Evolutionary conservation across 2,797 vertebrate species (phyloP), one percentile per base, ranked within the genome.

Genomic region (Xerus rutilus): DNA sequence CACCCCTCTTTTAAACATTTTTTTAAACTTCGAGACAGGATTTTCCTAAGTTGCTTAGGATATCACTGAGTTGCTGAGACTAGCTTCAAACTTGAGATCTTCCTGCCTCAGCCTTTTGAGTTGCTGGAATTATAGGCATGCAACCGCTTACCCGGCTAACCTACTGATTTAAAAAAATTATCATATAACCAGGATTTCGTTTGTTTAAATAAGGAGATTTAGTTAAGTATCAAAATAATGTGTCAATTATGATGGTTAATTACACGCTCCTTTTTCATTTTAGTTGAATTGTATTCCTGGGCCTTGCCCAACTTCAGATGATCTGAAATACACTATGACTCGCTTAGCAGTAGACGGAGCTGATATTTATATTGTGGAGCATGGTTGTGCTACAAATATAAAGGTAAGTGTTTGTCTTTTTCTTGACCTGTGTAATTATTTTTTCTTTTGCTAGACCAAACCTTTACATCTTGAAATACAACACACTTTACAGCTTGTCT

Each of bases 271-370:
- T 32, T 74, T 92, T 0, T 76, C 4, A n/a, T 85, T 97, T 76
- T 10, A 99, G 99, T 96, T 98, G 88, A 98, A 98, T 88, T 98
- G 98, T 96, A 96, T 99, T 93, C 99, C 99, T 25, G 99, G 99
- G 67, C 99, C 99, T 13, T 99, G 99, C 96, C 99, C 99, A 91
- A 99, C 99, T 2, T 99, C 99, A 1, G 99, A 99, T 98, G 99
- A 99, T 70, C 98, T 99, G 49, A 99, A 99, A 96, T 99, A 99
- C 97, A 99, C 99, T 2, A 99, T 99, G 99, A 99, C 99, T 25
- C 99, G 99, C 13, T 97, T 99, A 94, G 99, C 99, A 18, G 98
- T 99, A 95, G 99, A 99, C 84, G 99, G 99, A 87, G 99, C 99
- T 39, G 99, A 99, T 97, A 97, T 99, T 47, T 99, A 99, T 67